A percentile compares a stretch with the other conserved stretches of the same genome.
Conservation (phyloP, 2,113 vertebrate genomes). For the Tinamus guttatus region DNA sequence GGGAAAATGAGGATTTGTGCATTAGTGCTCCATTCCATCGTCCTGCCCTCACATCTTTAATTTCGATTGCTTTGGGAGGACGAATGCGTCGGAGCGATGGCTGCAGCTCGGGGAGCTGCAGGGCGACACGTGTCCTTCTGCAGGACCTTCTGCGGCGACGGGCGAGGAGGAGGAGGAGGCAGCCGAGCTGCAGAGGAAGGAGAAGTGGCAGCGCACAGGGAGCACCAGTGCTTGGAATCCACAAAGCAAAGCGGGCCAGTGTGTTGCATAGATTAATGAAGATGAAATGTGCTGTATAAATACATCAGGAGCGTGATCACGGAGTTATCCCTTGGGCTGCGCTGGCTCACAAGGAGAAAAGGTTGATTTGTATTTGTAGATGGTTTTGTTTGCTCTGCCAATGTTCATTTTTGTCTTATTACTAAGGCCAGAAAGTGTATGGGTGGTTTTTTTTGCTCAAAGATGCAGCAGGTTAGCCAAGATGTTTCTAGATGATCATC, state of each 20-base stretch:
- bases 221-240: not conserved
- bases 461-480: constrained; percentile 11
- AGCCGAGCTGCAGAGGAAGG: not conserved
- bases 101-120: not conserved
- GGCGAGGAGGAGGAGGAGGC: not conserved
- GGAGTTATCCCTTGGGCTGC: constrained; percentile 43
- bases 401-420: constrained; percentile 16
- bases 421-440: not conserved
- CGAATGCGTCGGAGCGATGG: rapidly evolving
- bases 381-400: constrained; percentile 36
- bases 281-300: constrained; percentile 48
- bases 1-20: not conserved
- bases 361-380: constrained; percentile 58
- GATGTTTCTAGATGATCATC: not conserved
- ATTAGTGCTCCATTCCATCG: not conserved
- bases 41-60: not conserved
- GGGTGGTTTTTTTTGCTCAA: not conserved
- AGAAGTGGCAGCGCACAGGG: rapidly evolving
- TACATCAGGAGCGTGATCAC: not conserved
- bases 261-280: constrained; percentile 51
- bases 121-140: rapidly evolving
- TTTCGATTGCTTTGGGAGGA: not conserved
- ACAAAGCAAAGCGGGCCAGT: constrained; percentile 7
- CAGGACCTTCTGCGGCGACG: not conserved
- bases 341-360: constrained; percentile 49